Percentiles rank a stretch among this genome's conserved stretches.
These are phyloP conservation scores for Coregonus suidteri DNA, from an alignment of 2,797 vertebrate species.

Conservation along the genomic window DNA sequence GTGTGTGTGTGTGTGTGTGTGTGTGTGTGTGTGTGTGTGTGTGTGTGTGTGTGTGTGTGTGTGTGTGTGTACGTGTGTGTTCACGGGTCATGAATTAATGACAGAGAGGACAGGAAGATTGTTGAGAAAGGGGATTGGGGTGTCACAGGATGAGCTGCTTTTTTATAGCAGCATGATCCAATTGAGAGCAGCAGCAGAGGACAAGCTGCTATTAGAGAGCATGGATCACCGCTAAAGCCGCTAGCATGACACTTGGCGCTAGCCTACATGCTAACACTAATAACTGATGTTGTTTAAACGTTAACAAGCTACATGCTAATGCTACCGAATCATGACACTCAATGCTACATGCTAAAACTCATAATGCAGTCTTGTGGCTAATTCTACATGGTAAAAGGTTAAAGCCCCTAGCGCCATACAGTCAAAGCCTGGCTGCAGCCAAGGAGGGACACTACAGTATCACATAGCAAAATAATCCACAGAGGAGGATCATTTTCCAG, in stretches of 20 bases:
- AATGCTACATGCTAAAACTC: not conserved
- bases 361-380: not conserved
- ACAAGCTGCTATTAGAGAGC: conserved; percentile 48
- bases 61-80: not conserved
- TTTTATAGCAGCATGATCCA: conserved; percentile 78
- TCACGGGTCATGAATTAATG: not conserved
- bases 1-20: conserved; percentile 1
- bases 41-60: not conserved
- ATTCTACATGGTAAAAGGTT: not conserved
- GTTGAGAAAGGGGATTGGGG: not conserved
- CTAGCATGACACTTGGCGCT: not conserved
- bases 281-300: not conserved
- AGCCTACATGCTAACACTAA: conserved; percentile 7
- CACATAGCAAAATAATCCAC: not conserved
- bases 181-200: conserved; percentile 56
- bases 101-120: not conserved
- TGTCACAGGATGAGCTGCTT: conserved; percentile 63
- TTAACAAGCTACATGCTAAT: conserved; percentile 28
- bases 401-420: not conserved
- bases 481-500: not conserved
- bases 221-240: conserved; percentile 26
- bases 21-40: not conserved
- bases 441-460: too few species aligned
- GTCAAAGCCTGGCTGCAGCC: not conserved
- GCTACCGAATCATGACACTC: not conserved